These are phyloP conservation scores for Epizoanthus fatuus DNA, from an alignment of 92 coral and sea anemone species.

Conservation along the genomic window DNA sequence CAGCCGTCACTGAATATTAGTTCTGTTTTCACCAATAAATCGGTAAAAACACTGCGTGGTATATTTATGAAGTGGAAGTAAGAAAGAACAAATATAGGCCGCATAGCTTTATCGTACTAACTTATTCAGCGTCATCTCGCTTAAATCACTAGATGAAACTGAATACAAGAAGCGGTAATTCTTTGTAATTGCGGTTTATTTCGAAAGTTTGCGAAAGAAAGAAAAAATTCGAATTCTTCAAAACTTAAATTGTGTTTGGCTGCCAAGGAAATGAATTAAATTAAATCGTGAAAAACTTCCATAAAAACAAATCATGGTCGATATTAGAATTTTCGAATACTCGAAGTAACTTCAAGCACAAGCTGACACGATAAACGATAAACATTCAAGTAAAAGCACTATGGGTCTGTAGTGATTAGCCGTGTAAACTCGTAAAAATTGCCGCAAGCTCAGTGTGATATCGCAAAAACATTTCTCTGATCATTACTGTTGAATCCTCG, in stretches of 20 bases:
- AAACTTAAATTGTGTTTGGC: no score
- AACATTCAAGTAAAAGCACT: background rate
- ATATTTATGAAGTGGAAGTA: no score
- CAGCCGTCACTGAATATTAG: no score
- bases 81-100: no score
- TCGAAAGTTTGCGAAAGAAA: background rate
- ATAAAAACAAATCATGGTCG: background rate
- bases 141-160: background rate
- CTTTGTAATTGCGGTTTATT: background rate
- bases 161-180: background rate
- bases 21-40: no score
- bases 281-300: no score
- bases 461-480: background rate
- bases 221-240: background rate
- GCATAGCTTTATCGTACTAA: no score
- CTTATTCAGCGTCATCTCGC: background rate
- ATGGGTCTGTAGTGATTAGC: background rate
- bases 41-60: no score
- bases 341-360: background rate
- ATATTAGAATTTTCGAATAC: background rate
- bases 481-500: background rate
- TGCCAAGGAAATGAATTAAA: no score
- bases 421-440: constrained; percentile 1
- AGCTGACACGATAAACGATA: background rate
- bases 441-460: constrained; percentile 8